Percentiles rank a stretch among this genome's conserved stretches.
Evolutionary conservation across 2,113 vertebrate genomes (phyloP).

Genomic region (Rhizomys pruinosus): DNA sequence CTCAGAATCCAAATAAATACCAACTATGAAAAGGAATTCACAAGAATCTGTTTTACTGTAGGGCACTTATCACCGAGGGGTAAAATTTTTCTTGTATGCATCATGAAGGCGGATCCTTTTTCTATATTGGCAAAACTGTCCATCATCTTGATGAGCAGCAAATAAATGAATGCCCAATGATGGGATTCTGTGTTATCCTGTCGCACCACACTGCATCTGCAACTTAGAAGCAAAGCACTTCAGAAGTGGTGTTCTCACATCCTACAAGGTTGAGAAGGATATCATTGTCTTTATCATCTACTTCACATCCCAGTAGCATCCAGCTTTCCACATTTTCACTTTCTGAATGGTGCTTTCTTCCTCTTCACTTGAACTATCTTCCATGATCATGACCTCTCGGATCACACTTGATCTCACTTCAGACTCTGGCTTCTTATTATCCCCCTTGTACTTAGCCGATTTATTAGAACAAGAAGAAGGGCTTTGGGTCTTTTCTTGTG

Average conservation of each 20-base stretch:
- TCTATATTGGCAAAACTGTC: conserved; percentile 87
- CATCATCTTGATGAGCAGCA: conserved; percentile 91
- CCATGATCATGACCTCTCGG: too few species aligned
- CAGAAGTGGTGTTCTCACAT: conserved; percentile 68
- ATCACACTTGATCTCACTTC: too few species aligned
- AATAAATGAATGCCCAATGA: conserved; percentile 91
- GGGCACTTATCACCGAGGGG: conserved; percentile 80
- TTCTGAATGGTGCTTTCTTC: too few species aligned
- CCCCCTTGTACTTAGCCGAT: conserved; percentile 57
- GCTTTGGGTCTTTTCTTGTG: conserved; percentile 26
- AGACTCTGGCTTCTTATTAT: conserved; percentile 45
- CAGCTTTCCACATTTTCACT: too few species aligned
- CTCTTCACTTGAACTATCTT: too few species aligned
- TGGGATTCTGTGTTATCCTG: conserved; percentile 90
- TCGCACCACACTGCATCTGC: conserved; percentile 84
- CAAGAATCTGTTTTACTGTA: conserved; percentile 72
- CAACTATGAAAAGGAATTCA: conserved; percentile 76
- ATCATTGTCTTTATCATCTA: conserved; percentile 88
- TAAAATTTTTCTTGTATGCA: conserved; percentile 79
- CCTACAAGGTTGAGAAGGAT: conserved; percentile 93
- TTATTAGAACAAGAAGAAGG: conserved; percentile 53
- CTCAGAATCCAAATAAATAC: conserved; percentile 65
- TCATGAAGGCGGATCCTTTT: conserved; percentile 83
- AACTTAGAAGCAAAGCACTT: conserved; percentile 81
- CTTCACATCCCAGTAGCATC: conserved; percentile 88